Conservation (phyloP, 2,888 invertebrate genomes). For the Agelastica alni region DNA sequence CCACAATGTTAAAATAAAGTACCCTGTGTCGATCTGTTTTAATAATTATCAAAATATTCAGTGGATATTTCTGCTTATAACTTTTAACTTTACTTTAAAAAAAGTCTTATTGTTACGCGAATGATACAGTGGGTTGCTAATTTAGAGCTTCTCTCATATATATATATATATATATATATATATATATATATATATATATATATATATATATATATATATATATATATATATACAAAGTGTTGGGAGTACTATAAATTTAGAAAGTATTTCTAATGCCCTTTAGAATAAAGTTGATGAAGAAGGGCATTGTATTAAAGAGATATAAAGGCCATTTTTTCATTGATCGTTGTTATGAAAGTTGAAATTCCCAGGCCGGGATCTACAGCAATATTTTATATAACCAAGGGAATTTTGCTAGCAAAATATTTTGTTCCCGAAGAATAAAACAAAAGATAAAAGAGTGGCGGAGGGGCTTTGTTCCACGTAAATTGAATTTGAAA, state of each 20-base stretch:
- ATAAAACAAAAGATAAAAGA: conserved; percentile 51
- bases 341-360: conserved; percentile 44
- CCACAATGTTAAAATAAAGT: no score
- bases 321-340: conserved; percentile 35
- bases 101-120: no score
- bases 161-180: no score
- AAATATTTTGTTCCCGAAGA: conserved; percentile 47
- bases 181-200: neutral
- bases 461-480: conserved; percentile 48
- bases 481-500: conserved; percentile 58
- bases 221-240: neutral
- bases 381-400: conserved; percentile 52
- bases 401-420: conserved; percentile 51
- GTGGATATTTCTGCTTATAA: no score
- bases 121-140: no score
- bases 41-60: no score
- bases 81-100: no score
- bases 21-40: no score
- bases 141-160: no score
- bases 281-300: conserved; percentile 20
- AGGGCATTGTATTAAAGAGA: conserved; percentile 30
- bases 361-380: conserved; percentile 42
- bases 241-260: conserved; percentile 1
- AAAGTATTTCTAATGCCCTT: conserved; percentile 14
- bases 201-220: neutral